Percentiles rank a stretch among this genome's conserved stretches.
These are phyloP conservation scores for Trachelus iudaicus DNA, from an alignment of 2,888 invertebrate species.

Conservation along the genomic window DNA sequence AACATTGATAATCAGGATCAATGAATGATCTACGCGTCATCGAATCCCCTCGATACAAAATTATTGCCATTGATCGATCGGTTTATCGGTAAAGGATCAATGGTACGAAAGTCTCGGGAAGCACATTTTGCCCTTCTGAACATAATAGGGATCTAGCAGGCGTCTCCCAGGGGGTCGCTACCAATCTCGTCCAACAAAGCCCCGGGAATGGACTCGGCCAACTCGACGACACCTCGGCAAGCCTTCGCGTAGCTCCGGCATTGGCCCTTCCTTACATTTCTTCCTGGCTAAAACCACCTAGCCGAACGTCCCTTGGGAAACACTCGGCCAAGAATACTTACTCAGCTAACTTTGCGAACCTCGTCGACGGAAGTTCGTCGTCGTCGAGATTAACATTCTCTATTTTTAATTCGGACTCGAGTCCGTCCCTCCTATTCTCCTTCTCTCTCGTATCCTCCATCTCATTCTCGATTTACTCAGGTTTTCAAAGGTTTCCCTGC, in stretches of 20 bases:
- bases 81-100: conserved; percentile 33
- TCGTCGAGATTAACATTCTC: background rate
- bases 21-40: background rate
- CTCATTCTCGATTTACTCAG: background rate
- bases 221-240: conserved; percentile 34
- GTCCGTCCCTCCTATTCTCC: background rate
- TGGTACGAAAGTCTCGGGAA: conserved; percentile 41
- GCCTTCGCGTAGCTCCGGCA: conserved; percentile 20
- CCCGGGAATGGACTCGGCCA: conserved; percentile 41
- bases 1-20: background rate
- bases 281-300: conserved; percentile 21
- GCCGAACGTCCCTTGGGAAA: conserved; percentile 23
- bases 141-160: conserved; percentile 46
- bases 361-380: background rate
- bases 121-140: conserved; percentile 44
- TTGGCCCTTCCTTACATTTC: conserved; percentile 29
- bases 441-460: background rate
- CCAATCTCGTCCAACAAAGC: conserved; percentile 48
- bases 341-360: conserved; percentile 2
- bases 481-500: background rate
- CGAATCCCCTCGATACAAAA: conserved; percentile 15
- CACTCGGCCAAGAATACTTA: conserved; percentile 6
- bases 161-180: conserved; percentile 43
- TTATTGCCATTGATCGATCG: conserved; percentile 38
- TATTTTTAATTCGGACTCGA: background rate